These are phyloP conservation scores for Eriosoma lanigerum DNA, from an alignment of 1,140 invertebrate genomes.

Conservation along the genomic window DNA sequence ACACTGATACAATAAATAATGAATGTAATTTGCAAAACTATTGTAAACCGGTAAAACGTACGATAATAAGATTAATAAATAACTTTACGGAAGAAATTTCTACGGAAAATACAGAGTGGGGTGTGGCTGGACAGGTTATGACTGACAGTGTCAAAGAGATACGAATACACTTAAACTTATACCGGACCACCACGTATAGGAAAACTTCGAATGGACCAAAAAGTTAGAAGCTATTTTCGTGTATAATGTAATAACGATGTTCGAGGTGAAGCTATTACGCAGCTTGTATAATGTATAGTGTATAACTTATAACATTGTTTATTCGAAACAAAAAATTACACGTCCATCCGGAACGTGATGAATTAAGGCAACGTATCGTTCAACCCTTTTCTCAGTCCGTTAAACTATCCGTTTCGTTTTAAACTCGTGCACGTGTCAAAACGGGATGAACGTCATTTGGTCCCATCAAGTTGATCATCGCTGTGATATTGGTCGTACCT, in stretches of 20 bases:
- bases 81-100: not conserved
- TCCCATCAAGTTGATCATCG: no score
- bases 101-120: no score
- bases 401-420: no score
- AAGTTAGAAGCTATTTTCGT: conserved; percentile 5
- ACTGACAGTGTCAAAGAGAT: conserved; percentile 3
- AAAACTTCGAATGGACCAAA: conserved; percentile 48
- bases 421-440: no score
- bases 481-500: no score
- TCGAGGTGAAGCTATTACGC: conserved; percentile 33
- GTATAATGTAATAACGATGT: conserved; percentile 49
- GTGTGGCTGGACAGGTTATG: no score
- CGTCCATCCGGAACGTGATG: not conserved
- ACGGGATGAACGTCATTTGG: no score
- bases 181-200: conserved; percentile 28
- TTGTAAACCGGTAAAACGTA: not conserved
- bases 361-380: not conserved
- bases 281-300: not conserved
- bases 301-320: conserved; percentile 29
- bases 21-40: no score
- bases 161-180: conserved; percentile 34
- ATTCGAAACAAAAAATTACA: conserved; percentile 9
- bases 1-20: no score
- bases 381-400: not conserved
- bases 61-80: not conserved